phyloP scores from a whole-genome alignment of 2,797 vertebrate genomes.

The Sitta carolinensis region DNA sequence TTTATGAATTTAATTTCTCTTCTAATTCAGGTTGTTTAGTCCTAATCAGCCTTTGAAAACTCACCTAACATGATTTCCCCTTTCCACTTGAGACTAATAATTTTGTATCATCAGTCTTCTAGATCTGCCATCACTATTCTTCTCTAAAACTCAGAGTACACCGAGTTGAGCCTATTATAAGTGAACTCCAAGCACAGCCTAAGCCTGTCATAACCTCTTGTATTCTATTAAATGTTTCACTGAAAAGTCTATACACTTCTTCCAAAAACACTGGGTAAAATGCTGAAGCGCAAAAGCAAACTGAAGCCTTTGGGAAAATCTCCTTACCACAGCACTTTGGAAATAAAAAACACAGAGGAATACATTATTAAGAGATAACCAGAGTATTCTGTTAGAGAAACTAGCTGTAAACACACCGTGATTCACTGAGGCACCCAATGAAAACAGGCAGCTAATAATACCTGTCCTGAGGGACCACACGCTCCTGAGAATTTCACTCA shows the following conservation, averaged over 20 bases:
- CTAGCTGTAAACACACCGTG: slow-evolving; percentile 61
- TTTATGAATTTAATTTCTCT: slow-evolving; percentile 47
- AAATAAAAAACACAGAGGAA: slow-evolving; percentile 66
- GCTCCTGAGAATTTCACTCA: slow-evolving; percentile 32
- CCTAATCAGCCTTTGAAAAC: slow-evolving; percentile 42
- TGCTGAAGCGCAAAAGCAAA: slow-evolving; percentile 48
- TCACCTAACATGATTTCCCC: background rate
- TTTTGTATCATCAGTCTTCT: background rate
- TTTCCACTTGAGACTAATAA: slow-evolving; percentile 21
- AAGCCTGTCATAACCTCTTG: background rate
- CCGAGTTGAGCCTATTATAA: background rate
- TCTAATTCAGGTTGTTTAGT: slow-evolving; percentile 29
- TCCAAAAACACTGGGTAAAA: slow-evolving; percentile 48
- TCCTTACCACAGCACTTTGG: slow-evolving; percentile 51
- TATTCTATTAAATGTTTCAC: background rate
- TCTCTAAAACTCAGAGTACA: slow-evolving; percentile 4
- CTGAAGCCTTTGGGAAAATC: slow-evolving; percentile 45
- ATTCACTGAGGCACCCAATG: slow-evolving; percentile 67
- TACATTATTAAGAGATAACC: slow-evolving; percentile 62
- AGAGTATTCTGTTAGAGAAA: slow-evolving; percentile 44
- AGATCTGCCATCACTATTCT: background rate
- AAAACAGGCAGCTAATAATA: slow-evolving; percentile 66
- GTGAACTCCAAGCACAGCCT: background rate
- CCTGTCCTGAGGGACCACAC: slow-evolving; percentile 17
- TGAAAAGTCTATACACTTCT: background rate